Evolutionary conservation across 2,797 vertebrate species (phyloP), one percentile per base, ranked within the genome.

Genomic region (Jordanella pulchra): DNA sequence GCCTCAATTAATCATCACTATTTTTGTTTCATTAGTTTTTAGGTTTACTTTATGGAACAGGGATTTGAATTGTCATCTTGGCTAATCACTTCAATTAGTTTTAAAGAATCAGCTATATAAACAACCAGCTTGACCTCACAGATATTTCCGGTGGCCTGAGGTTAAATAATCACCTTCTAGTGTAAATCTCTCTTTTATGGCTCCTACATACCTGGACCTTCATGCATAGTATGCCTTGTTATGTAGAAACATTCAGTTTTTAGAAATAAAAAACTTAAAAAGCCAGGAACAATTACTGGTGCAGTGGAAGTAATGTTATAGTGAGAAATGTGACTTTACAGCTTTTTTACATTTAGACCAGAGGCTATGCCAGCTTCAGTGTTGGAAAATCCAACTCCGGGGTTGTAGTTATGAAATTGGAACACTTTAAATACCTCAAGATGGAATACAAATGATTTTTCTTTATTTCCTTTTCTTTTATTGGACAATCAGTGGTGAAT

Each of bases 1-100:
- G 44, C 53, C 51, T 53, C 13, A 50, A 4, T 10, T 27, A 42
- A 67, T 71, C 7, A 39, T 23, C 67, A 63, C 53, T 76, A 23
- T 70, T 17, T n/a, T 58, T 28, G 56, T 21, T 17, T 50, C 48
- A 9, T 50, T 50, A 23, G 21, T 4, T 50, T 21, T 2, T 50
- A 50, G 21, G 10, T 32, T 61, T 61, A 39, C 4, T 39, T 61
- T 39, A 61, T 11, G 21, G 17, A 60, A 35, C 58, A 13, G 56
- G 30, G 18, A 60, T 60, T 60, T 42, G 60, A 23, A 23, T 69
- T 44, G 27, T 17, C 35, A 21, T 0, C 25, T n/a, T 51, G n/a
- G 30, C 12, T 15, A 61, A 51, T 50, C 25, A 21, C 39, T 35
- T 61, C 21, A 28, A 10, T 25, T 32, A 42, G 12, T 51, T 63